phyloP scores from a whole-genome alignment of 1,140 invertebrate genomes.

The Drepana arcuata region DNA sequence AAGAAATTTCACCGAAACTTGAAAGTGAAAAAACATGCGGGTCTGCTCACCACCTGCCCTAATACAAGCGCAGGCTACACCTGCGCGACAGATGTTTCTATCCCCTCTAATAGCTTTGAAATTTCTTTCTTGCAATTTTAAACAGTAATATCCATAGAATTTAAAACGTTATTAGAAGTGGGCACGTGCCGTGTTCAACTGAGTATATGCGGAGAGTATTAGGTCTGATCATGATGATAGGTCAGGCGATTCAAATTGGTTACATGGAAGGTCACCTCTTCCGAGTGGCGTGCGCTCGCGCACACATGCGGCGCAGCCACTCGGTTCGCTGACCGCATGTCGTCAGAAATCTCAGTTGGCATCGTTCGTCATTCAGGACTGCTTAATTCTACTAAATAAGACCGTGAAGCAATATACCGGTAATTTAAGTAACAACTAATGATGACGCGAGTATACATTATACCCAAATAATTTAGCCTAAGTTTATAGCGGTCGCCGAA shows the following conservation, averaged over 20 bases:
- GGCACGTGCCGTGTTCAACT: constrained; percentile 7
- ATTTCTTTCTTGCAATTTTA: too few species aligned
- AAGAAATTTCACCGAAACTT: too few species aligned
- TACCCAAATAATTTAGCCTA: too few species aligned
- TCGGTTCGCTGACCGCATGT: constrained; percentile 23
- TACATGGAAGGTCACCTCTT: constrained; percentile 15
- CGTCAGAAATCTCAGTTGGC: constrained; percentile 3
- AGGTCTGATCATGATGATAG: constrained; percentile 1
- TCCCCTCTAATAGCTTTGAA: too few species aligned
- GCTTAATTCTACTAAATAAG: background rate
- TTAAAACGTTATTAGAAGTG: background rate
- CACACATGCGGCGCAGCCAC: constrained; percentile 11
- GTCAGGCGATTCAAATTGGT: constrained; percentile 5
- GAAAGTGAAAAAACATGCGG: too few species aligned
- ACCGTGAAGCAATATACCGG: background rate
- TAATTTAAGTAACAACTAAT: too few species aligned
- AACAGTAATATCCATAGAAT: too few species aligned
- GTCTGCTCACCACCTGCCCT: constrained; percentile 25
- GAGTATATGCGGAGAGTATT: background rate
- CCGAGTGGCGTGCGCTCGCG: constrained; percentile 8
- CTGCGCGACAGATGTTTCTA: constrained; percentile 50
- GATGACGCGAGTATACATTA: too few species aligned
- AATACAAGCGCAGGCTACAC: constrained; percentile 20
- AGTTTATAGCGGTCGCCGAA: too few species aligned
- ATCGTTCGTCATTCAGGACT: too few species aligned